phyloP scores from a whole-genome alignment of 2,797 vertebrate genomes.

The Sitta carolinensis region DNA sequence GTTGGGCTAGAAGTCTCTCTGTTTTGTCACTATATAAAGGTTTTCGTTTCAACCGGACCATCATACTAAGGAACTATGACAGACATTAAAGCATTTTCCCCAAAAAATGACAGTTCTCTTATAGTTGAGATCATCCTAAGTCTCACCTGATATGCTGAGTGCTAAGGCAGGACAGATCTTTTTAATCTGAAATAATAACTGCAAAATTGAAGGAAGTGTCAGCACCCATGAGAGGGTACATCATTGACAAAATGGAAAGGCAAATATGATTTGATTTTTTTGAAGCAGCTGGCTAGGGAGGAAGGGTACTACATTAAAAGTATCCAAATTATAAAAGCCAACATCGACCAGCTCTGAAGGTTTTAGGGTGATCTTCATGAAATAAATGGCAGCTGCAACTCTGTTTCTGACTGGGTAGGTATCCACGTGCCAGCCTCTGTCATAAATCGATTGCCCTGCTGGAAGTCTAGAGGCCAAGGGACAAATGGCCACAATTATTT shows the following conservation, averaged over 20 bases:
- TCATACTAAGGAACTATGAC: not conserved
- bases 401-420: not conserved
- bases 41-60: not conserved
- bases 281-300: not conserved
- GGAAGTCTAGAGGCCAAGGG: conserved; percentile 1
- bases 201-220: not conserved
- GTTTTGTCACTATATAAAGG: not conserved
- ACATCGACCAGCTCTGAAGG: not conserved
- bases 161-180: not conserved
- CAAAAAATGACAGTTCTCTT: not conserved
- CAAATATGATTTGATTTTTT: not conserved
- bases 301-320: not conserved
- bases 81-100: not conserved
- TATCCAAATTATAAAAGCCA: not conserved
- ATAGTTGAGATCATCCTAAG: not conserved
- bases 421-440: not conserved
- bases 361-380: not conserved
- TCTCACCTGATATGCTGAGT: not conserved
- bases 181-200: conserved; percentile 16
- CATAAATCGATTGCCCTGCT: not conserved
- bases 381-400: conserved; percentile 2
- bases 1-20: not conserved
- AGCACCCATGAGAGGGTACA: not conserved
- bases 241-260: not conserved
- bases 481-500: not conserved